phyloP scores from a whole-genome alignment of 2,888 invertebrate genomes.

The Crocallis elinguaria region DNA sequence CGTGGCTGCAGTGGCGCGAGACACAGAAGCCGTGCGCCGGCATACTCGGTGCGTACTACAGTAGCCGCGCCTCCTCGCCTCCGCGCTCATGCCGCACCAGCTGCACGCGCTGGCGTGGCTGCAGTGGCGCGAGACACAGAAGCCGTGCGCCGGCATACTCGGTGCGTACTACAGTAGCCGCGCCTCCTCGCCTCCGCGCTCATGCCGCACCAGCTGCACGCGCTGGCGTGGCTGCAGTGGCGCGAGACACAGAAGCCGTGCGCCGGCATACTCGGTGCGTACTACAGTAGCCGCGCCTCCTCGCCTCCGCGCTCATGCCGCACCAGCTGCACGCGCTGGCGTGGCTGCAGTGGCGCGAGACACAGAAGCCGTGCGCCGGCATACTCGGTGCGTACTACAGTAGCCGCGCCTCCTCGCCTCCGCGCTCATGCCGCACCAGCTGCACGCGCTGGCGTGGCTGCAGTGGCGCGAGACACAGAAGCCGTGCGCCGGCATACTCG shows the following conservation, averaged over 20 bases:
- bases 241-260: constrained; percentile 91
- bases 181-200: constrained; percentile 69
- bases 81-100: constrained; percentile 89
- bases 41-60: constrained; percentile 87
- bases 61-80: constrained; percentile 28
- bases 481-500: constrained; percentile 92
- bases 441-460: constrained; percentile 92
- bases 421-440: constrained; percentile 89
- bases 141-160: constrained; percentile 43
- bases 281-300: constrained; percentile 68
- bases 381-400: constrained; percentile 86
- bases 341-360: constrained; percentile 96
- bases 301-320: constrained; percentile 87
- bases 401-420: constrained; percentile 52
- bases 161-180: constrained; percentile 30
- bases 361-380: constrained; percentile 91
- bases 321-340: constrained; percentile 93
- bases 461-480: constrained; percentile 92
- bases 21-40: constrained; percentile 93
- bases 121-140: constrained; percentile 86
- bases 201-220: constrained; percentile 92
- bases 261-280: constrained; percentile 91
- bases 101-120: constrained; percentile 92
- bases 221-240: constrained; percentile 94
- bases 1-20: constrained; percentile 96